Percentiles rank a stretch among this genome's conserved stretches.
Evolutionary conservation across 2,888 invertebrate genomes (phyloP).

Genomic region (Lasius fuliginosus): DNA sequence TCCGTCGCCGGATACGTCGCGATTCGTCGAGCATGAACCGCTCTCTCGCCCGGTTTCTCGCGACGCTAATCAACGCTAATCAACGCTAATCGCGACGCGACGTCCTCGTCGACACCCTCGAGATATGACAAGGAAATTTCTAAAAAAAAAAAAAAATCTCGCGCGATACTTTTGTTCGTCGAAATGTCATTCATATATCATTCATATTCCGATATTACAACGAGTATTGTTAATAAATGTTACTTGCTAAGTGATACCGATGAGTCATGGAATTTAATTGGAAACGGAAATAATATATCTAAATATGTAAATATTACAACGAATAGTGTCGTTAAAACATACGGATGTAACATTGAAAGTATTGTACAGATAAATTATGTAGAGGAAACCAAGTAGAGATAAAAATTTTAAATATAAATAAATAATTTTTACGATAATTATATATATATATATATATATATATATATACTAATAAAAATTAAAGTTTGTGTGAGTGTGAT

Average conservation of each 20-base stretch:
- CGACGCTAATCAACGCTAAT: slow-evolving; percentile 54
- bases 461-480: not conserved
- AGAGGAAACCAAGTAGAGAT: not conserved
- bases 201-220: not conserved
- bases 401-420: not conserved
- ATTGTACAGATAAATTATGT: not conserved
- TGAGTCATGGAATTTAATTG: not conserved
- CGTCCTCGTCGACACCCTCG: not conserved
- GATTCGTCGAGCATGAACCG: slow-evolving; percentile 76
- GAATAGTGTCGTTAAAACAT: not conserved
- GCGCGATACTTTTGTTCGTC: not conserved
- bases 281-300: not conserved
- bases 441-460: too few relatives aligned
- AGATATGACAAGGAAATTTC: not conserved
- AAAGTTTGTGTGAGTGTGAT: not conserved
- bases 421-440: not conserved
- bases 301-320: not conserved
- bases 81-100: slow-evolving; percentile 45
- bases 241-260: not conserved
- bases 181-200: not conserved
- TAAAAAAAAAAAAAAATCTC: not conserved
- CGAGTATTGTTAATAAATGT: not conserved
- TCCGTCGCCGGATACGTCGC: slow-evolving; percentile 77
- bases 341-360: not conserved
- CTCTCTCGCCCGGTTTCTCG: slow-evolving; percentile 57